phyloP scores from a whole-genome alignment of 2,797 vertebrate species.

The Hydrolagus colliei region DNA sequence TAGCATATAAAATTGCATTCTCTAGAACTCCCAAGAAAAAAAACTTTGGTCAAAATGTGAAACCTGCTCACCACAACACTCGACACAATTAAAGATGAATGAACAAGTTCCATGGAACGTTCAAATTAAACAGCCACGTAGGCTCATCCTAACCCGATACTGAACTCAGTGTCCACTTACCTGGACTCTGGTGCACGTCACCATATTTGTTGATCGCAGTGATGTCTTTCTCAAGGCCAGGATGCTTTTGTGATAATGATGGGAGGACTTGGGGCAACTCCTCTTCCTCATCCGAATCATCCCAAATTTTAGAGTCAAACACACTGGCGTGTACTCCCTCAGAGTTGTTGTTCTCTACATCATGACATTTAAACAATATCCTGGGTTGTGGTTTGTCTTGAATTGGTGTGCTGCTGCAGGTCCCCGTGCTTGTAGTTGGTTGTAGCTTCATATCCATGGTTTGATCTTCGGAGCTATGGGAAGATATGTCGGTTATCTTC shows the following conservation, averaged over 20 bases:
- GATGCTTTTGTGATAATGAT: conserved; percentile 51
- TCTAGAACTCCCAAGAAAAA: too few species aligned
- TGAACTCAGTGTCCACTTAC: conserved; percentile 46
- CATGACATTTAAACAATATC: conserved; percentile 25
- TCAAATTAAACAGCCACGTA: background rate
- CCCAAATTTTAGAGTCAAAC: conserved; percentile 68
- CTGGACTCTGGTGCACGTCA: conserved; percentile 57
- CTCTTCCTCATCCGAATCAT: conserved; percentile 61
- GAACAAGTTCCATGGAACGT: background rate
- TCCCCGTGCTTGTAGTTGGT: background rate
- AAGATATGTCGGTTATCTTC: conserved; percentile 39
- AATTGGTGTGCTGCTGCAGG: conserved; percentile 40
- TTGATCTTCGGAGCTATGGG: conserved; percentile 21
- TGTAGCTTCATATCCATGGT: background rate
- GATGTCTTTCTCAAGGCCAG: background rate
- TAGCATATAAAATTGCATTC: too few species aligned
- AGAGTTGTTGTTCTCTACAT: conserved; percentile 37
- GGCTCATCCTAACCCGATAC: background rate
- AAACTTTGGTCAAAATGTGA: background rate
- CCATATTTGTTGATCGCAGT: conserved; percentile 32
- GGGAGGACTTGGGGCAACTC: conserved; percentile 50
- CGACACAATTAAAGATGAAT: conserved; percentile 36
- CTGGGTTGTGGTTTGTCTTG: conserved; percentile 37
- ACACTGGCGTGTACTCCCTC: conserved; percentile 47
- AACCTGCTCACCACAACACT: conserved; percentile 37